These are phyloP conservation scores for Busseola fusca DNA, from an alignment of 2,888 invertebrate species.

Conservation along the genomic window DNA sequence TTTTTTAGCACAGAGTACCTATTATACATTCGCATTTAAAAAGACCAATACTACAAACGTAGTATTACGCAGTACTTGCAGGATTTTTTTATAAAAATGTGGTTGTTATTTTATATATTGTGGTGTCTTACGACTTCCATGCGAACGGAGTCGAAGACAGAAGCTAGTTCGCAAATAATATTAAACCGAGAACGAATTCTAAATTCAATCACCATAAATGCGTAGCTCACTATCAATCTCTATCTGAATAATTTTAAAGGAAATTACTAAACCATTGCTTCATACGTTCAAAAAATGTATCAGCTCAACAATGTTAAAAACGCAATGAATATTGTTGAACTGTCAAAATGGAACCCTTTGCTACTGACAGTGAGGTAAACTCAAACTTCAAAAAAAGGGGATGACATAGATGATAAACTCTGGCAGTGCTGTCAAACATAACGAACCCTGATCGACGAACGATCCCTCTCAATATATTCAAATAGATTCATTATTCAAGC, in stretches of 20 bases:
- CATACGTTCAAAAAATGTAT: background rate
- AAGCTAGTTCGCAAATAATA: background rate
- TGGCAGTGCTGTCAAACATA: conserved; percentile 16
- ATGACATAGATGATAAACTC: background rate
- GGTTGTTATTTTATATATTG: background rate
- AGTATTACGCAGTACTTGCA: too few species aligned
- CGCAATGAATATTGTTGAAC: background rate
- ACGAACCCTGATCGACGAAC: conserved; percentile 19
- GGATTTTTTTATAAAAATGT: background rate
- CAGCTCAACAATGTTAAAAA: background rate
- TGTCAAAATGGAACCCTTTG: background rate
- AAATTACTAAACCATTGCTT: background rate
- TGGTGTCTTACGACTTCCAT: background rate
- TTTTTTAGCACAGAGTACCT: too few species aligned
- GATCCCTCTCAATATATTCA: conserved; percentile 53
- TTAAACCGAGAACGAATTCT: background rate
- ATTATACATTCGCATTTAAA: background rate
- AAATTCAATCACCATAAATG: background rate
- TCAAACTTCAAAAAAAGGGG: background rate
- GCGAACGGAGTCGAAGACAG: background rate
- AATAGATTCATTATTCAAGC: conserved; percentile 62
- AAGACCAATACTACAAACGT: too few species aligned
- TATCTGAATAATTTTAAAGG: background rate
- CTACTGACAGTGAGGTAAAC: background rate
- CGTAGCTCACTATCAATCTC: background rate